Evolutionary conservation across 2,797 vertebrate species (phyloP).

Genomic region (Halcyon badia): DNA sequence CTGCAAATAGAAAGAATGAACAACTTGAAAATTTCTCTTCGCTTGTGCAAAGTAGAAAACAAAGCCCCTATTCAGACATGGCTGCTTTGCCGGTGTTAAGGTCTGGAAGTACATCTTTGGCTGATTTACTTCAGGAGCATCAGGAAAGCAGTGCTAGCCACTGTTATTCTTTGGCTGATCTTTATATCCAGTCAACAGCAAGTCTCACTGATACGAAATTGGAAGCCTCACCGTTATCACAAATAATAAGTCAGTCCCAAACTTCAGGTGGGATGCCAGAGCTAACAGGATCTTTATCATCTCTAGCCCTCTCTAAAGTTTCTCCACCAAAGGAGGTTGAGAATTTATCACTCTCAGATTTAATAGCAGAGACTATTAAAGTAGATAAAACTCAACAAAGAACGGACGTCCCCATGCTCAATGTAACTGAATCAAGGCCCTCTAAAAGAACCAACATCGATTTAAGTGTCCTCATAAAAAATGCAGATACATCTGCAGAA

Average conservation of each 20-base stretch:
- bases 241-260: constrained; percentile 76
- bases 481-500: constrained; percentile 48
- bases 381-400: constrained; percentile 61
- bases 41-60: constrained; percentile 72
- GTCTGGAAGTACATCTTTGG: constrained; percentile 85
- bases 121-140: constrained; percentile 90
- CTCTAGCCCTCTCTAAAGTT: constrained; percentile 79
- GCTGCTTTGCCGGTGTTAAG: constrained; percentile 65
- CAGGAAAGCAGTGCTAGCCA: constrained; percentile 78
- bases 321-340: constrained; percentile 74
- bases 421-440: constrained; percentile 60
- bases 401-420: neutral
- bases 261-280: constrained; percentile 74
- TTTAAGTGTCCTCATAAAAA: constrained; percentile 86
- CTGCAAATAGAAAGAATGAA: constrained; percentile 67
- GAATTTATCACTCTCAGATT: constrained; percentile 78
- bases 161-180: constrained; percentile 69
- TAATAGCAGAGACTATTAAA: constrained; percentile 80
- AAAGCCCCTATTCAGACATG: constrained; percentile 38
- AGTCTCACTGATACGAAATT: constrained; percentile 54
- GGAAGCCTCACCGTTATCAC: constrained; percentile 79
- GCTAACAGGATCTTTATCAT: constrained; percentile 83
- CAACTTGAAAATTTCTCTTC: constrained; percentile 78
- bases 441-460: constrained; percentile 81
- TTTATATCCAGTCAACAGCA: constrained; percentile 64